phyloP scores from a whole-genome alignment of 2,888 invertebrate species.

The Drosophila paracracens region DNA sequence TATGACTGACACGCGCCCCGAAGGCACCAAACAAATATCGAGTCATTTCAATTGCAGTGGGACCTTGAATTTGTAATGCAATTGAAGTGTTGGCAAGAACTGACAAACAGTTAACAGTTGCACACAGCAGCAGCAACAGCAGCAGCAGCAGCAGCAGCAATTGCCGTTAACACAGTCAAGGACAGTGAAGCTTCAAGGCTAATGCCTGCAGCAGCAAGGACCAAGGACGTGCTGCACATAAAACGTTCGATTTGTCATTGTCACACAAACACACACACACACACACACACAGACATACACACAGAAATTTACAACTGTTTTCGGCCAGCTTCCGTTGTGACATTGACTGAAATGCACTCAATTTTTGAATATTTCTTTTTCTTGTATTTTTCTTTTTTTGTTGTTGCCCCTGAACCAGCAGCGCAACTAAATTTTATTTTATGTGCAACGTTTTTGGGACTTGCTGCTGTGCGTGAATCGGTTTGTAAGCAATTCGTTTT shows the following conservation, averaged over 20 bases:
- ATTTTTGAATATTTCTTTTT: background rate
- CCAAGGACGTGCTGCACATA: conserved; percentile 66
- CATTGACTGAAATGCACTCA: conserved; percentile 46
- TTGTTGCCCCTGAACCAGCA: conserved; percentile 47
- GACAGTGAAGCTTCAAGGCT: conserved; percentile 62
- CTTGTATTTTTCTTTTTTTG: background rate
- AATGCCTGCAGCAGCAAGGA: conserved; percentile 21
- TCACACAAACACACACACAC: background rate
- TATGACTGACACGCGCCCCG: conserved; percentile 52
- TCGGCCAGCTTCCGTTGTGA: conserved; percentile 63
- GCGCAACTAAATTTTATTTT: conserved; percentile 74
- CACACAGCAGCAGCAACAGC: conserved; percentile 22
- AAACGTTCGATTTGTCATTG: conserved; percentile 45
- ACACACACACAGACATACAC: too few species aligned
- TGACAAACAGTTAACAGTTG: conserved; percentile 61
- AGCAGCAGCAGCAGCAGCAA: conserved; percentile 22
- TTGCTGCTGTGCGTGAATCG: conserved; percentile 71
- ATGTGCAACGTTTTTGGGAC: conserved; percentile 48
- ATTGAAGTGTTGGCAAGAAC: conserved; percentile 48
- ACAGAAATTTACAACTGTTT: conserved; percentile 65
- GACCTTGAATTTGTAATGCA: conserved; percentile 64
- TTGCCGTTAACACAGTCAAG: conserved; percentile 55
- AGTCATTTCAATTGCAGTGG: conserved; percentile 21
- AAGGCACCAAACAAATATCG: conserved; percentile 23
- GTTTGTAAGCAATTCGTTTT: conserved; percentile 69